phyloP scores from a whole-genome alignment of 2,888 invertebrate species.

The Leptogaster cylindrica region DNA sequence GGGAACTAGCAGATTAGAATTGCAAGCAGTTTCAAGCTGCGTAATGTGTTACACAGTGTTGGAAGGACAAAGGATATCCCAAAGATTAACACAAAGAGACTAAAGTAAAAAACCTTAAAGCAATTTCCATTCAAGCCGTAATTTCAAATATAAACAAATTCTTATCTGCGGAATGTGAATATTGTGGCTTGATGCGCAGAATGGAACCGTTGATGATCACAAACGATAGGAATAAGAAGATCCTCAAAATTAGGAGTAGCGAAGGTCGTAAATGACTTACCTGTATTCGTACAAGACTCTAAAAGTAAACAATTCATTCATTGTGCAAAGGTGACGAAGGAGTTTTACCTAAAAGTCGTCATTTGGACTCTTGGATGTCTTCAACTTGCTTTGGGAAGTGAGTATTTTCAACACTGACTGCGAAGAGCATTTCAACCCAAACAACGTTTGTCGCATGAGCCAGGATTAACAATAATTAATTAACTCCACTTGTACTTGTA shows the following conservation, averaged over 20 bases:
- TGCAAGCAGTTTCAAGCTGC: constrained; percentile 64
- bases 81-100: constrained; percentile 72
- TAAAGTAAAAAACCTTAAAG: constrained; percentile 77
- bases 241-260: constrained; percentile 51
- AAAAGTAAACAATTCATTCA: not conserved
- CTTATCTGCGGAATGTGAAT: constrained; percentile 78
- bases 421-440: constrained; percentile 79
- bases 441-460: constrained; percentile 90
- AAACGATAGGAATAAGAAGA: constrained; percentile 72
- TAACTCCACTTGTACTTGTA: too few species aligned
- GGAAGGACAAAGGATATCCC: constrained; percentile 69
- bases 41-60: constrained; percentile 55
- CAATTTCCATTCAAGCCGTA: too few species aligned
- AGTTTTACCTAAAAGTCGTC: too few species aligned
- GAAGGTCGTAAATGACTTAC: not conserved
- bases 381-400: too few species aligned
- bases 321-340: too few species aligned
- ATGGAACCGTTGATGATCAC: constrained; percentile 81
- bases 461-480: constrained; percentile 50
- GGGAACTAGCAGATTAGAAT: constrained; percentile 52
- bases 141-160: too few species aligned
- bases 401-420: constrained; percentile 52
- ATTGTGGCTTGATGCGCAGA: constrained; percentile 81
- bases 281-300: not conserved
- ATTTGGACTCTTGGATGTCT: too few species aligned